Conservation (phyloP, 37 sponge, comb jelly and placozoan species). For the Cladorhizidae sp. region DNA sequence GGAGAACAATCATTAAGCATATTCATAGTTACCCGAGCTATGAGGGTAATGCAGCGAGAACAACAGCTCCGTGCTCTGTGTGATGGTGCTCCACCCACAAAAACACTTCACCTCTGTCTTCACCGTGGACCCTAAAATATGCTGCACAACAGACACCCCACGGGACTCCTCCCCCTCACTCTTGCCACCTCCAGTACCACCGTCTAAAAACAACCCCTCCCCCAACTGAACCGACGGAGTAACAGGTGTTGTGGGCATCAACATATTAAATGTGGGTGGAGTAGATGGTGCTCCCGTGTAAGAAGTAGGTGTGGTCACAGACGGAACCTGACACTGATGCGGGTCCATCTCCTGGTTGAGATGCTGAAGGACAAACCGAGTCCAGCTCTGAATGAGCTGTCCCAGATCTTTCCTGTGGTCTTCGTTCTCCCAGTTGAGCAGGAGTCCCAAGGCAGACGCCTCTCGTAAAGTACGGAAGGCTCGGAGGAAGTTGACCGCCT, state of each 20-base stretch:
- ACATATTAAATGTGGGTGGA: neutral
- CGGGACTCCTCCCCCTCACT: neutral
- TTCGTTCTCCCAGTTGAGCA: conserved; percentile 67
- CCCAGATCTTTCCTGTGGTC: conserved; percentile 46
- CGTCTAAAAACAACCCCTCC: neutral
- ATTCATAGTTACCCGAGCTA: conserved; percentile 16
- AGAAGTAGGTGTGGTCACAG: neutral
- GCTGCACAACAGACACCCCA: conserved; percentile 29
- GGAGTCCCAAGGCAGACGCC: conserved; percentile 74
- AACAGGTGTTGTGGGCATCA: neutral
- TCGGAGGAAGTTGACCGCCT: conserved; percentile 79
- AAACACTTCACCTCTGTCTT: conserved; percentile 55
- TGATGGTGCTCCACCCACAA: conserved; percentile 67
- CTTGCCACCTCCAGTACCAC: neutral
- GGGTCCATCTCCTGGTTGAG: conserved; percentile 56
- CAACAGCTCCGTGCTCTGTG: conserved; percentile 55
- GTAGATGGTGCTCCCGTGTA: neutral
- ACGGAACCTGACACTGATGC: neutral
- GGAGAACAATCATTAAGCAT: too few relatives aligned
- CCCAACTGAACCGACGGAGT: neutral
- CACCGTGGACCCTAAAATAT: conserved; percentile 67
- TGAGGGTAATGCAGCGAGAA: conserved; percentile 73
- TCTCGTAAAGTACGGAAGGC: conserved; percentile 79
- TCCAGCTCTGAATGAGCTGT: conserved; percentile 84
- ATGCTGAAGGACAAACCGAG: conserved; percentile 80